Percentiles rank a stretch among this genome's conserved stretches.
These are phyloP conservation scores for Scarus forsteni DNA, from an alignment of 2,797 vertebrate species.

Conservation along the genomic window DNA sequence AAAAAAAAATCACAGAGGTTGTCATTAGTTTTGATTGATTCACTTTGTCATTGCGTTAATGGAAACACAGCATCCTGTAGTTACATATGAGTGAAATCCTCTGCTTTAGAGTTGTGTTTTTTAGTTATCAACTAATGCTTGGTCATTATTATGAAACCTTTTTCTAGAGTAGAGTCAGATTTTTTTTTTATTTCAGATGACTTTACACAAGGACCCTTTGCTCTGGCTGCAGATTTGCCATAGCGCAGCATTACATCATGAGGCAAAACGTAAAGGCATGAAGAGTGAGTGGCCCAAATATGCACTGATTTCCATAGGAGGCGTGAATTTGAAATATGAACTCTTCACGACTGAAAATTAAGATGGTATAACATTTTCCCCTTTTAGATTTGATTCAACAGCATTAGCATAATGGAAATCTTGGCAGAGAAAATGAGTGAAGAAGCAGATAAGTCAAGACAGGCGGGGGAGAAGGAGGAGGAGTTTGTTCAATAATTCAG, in stretches of 20 bases:
- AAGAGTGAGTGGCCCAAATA: background rate
- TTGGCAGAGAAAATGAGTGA: constrained; percentile 45
- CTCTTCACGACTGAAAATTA: background rate
- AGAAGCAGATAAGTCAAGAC: constrained; percentile 38
- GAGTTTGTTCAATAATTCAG: constrained; percentile 67
- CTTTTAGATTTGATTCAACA: constrained; percentile 37
- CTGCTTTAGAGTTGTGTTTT: background rate
- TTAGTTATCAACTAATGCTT: background rate
- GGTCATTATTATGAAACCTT: background rate
- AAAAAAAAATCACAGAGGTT: background rate
- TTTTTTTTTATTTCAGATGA: background rate
- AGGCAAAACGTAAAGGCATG: background rate
- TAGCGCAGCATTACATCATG: background rate
- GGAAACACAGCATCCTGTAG: background rate
- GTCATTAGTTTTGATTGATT: background rate
- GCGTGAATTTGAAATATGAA: constrained; percentile 20
- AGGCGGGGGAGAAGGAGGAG: constrained; percentile 18
- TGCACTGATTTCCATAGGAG: constrained; percentile 1
- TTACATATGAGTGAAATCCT: background rate
- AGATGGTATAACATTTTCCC: background rate
- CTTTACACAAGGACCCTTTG: background rate
- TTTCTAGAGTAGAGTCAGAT: background rate
- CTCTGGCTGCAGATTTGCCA: background rate
- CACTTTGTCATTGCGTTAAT: background rate
- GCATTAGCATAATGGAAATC: constrained; percentile 56